Evolutionary conservation across 2,797 vertebrate species (phyloP).

Genomic region (Lindbergichthys nudifrons): DNA sequence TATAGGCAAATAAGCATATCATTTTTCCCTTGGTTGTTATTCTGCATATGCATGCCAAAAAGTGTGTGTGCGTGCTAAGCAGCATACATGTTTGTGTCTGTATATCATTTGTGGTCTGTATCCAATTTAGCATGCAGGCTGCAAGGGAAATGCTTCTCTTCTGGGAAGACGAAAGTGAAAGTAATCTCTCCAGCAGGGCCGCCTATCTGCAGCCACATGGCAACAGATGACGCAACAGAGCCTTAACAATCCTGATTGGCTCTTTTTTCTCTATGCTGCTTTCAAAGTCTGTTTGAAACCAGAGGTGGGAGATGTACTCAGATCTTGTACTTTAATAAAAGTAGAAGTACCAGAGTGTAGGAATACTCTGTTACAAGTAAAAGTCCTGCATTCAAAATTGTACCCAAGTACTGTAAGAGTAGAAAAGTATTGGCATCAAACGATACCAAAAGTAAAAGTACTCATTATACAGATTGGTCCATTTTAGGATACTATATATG

Average conservation of each 20-base stretch:
- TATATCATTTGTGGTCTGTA: not conserved
- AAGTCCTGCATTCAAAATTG: too few species aligned
- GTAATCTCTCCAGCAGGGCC: rapidly evolving
- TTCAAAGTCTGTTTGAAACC: not conserved
- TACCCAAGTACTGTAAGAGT: too few species aligned
- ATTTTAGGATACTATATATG: too few species aligned
- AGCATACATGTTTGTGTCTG: not conserved
- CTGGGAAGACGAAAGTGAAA: conserved; percentile 50
- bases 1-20: not conserved
- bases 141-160: not conserved
- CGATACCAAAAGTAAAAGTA: too few species aligned
- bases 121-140: rapidly evolving
- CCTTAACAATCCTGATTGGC: not conserved
- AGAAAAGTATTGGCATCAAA: too few species aligned
- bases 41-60: not conserved
- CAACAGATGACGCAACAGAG: not conserved
- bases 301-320: too few species aligned
- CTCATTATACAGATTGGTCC: too few species aligned
- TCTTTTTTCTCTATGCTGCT: not conserved
- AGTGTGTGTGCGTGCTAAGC: not conserved
- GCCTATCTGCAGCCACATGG: not conserved
- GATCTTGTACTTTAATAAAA: too few species aligned
- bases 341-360: too few species aligned
- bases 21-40: not conserved
- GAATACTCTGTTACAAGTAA: too few species aligned